Conservation (phyloP, 2,113 vertebrate species). For the Engraulis encrasicolus region DNA sequence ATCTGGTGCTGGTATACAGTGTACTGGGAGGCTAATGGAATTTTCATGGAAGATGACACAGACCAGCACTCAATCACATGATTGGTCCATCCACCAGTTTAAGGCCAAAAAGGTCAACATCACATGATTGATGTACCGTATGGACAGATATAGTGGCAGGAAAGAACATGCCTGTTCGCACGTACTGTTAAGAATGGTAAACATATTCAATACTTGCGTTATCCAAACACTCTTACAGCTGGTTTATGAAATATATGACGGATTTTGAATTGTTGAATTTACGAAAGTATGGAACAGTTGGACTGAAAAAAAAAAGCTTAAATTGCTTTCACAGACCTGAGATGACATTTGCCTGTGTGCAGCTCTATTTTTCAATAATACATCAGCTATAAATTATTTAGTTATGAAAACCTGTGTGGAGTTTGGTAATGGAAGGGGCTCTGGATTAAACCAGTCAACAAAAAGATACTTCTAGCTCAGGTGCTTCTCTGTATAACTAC, state of each 20-base stretch:
- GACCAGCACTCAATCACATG: not conserved
- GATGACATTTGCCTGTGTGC: not conserved
- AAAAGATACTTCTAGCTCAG: not conserved
- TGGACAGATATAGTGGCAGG: not conserved
- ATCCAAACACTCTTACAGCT: not conserved
- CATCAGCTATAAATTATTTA: not conserved
- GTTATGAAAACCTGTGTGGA: not conserved
- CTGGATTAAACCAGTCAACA: not conserved
- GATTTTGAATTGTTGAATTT: not conserved
- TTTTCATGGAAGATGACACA: not conserved
- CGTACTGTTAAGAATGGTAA: too few relatives aligned
- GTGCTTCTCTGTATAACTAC: not conserved
- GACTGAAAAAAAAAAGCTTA: not conserved
- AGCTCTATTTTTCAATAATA: not conserved
- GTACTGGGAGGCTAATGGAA: not conserved
- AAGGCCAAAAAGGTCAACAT: not conserved
- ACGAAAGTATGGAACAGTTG: not conserved
- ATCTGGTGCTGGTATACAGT: conserved; percentile 10
- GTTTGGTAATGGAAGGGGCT: not conserved
- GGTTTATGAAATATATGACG: not conserved
- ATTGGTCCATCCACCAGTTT: not conserved
- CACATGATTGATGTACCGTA: not conserved
- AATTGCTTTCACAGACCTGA: not conserved
- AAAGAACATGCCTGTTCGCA: not conserved
- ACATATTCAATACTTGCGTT: not conserved